Percentiles rank a stretch among this genome's conserved stretches.
Conservation (phyloP, 2,797 vertebrate genomes). For the Capromys pilorides region DNA sequence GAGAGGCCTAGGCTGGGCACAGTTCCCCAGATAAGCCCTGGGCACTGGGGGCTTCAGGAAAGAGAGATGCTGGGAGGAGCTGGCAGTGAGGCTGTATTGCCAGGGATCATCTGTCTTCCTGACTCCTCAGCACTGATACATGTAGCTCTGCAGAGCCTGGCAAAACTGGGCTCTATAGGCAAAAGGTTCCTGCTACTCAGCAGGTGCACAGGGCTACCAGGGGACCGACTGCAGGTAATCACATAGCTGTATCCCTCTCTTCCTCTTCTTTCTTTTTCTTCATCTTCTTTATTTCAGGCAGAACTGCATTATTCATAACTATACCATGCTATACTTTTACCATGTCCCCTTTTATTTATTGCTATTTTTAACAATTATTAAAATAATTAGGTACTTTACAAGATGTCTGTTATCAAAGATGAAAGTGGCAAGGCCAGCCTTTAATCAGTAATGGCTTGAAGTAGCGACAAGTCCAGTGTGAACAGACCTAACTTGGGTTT, state of each 20-base stretch:
- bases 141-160: background rate
- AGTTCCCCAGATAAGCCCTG: background rate
- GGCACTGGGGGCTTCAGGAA: too few relatives aligned
- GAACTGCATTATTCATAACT: background rate
- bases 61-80: too few relatives aligned
- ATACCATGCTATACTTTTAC: background rate
- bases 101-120: background rate
- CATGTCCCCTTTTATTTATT: background rate
- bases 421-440: background rate
- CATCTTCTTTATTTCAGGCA: background rate
- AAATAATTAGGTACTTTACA: background rate
- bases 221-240: background rate
- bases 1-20: too few relatives aligned
- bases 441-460: background rate
- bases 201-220: rapidly evolving
- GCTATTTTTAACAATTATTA: constrained; percentile 7
- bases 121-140: too few relatives aligned
- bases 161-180: background rate
- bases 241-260: rapidly evolving
- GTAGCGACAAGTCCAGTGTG: background rate
- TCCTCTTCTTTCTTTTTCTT: background rate
- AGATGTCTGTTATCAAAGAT: background rate
- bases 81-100: background rate
- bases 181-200: background rate
- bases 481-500: background rate